Evolutionary conservation across 2,113 vertebrate species (phyloP), one percentile per base, ranked within the genome.

Genomic region (Sinosuthora webbiana): DNA sequence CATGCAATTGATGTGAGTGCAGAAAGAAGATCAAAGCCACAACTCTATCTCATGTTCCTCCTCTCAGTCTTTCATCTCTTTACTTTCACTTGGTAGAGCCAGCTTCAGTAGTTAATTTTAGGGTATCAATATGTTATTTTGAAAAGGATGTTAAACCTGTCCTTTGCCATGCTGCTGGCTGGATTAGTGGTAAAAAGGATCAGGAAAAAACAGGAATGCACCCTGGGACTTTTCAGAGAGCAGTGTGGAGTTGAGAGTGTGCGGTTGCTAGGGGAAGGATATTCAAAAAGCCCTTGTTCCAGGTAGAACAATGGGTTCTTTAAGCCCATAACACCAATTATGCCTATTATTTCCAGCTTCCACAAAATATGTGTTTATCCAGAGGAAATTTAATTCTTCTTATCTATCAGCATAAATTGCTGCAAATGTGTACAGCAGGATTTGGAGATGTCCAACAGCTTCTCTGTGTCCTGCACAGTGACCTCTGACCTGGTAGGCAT

Each of bases 51-150:
- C 63, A 37, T 60, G 33, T 30, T 67, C 9, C 31, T 81, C 20
- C 62, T 27, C 24, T 67, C 30, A 39, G 50, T 9, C 85, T 94
- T 93, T 96, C 74, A 94, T 53, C 35, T 94, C n/a, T n/a, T 81
- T 88, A 59, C 62, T 37, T 67, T 82, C 45, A 15, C 44, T 62
- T 77, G 73, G 60, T 27, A 81, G 60, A 86, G 25, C 47, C n/a
- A 85, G 27, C 56, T 88, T 89, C 87, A 89, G 67, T 35, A 60
- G 82, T 70, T 91, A 67, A 89, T 89, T 92, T 87, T 85, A 71
- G 52, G 64, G 45, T 56, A 87, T 41, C 60, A 83, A 64, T 57
- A 33, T 15, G 53, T 60, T 90, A 0, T 78, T 93, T 88, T 78
- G 79, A 87, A 87, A 90, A 74, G 31, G 47, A 49, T 87, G 16